A percentile compares a stretch with the other conserved stretches of the same genome.
Evolutionary conservation across 2,888 invertebrate genomes (phyloP).

Genomic region (Anaspis maculata): DNA sequence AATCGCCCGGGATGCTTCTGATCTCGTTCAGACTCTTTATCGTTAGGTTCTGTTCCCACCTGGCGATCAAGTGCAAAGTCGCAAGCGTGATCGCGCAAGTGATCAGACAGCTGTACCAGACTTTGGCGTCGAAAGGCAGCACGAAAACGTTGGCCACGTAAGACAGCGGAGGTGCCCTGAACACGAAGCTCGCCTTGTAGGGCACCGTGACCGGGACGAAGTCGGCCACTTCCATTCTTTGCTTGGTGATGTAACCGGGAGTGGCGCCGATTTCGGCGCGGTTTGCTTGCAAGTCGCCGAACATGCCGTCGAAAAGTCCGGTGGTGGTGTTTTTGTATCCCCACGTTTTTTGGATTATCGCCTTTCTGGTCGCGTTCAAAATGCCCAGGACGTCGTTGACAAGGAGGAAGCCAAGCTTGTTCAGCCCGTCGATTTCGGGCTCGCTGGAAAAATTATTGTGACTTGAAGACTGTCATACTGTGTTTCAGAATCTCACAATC

Average conservation of each 20-base stretch:
- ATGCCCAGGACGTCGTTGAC: no score
- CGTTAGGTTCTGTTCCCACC: no score
- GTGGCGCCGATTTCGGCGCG: slow-evolving; percentile 50
- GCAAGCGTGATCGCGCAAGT: slow-evolving; percentile 43
- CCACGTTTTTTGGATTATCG: slow-evolving; percentile 47
- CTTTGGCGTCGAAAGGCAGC: slow-evolving; percentile 49
- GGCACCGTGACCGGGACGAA: slow-evolving; percentile 50
- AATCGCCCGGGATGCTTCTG: no score
- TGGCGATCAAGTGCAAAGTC: no score
- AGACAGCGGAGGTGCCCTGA: slow-evolving; percentile 58
- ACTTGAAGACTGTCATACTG: no score
- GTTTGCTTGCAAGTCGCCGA: slow-evolving; percentile 47
- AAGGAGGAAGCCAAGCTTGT: no score
- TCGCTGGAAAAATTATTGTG: no score
- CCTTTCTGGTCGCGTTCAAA: slow-evolving; percentile 46
- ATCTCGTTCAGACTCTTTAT: no score
- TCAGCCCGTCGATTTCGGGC: no score
- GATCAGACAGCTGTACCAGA: slow-evolving; percentile 42
- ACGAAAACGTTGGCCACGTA: slow-evolving; percentile 58
- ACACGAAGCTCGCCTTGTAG: slow-evolving; percentile 53
- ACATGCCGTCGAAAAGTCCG: slow-evolving; percentile 48
- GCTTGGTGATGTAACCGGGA: slow-evolving; percentile 32
- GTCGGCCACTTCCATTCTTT: slow-evolving; percentile 40
- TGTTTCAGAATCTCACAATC: no score
- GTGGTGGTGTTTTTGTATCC: slow-evolving; percentile 46